Base-by-base conservation (phyloP, 2,113 vertebrate species). In the Nycticebus coucang region DNA sequence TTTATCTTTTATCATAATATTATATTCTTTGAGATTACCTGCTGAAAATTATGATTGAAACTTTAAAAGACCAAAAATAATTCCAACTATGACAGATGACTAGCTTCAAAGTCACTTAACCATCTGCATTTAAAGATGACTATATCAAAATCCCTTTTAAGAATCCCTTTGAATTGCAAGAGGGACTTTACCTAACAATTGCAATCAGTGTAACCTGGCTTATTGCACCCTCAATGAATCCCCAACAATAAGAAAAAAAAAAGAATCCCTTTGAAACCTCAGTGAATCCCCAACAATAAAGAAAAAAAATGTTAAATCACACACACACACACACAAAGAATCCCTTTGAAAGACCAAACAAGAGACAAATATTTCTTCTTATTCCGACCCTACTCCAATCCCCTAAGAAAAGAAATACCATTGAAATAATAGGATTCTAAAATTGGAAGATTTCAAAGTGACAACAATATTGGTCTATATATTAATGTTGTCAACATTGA, bases 141-240 rank as follows among this genome's bases (percentile, higher is more conserved):
- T 22, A n/a, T 84, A 81, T 92, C 18, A 72, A 82, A 96, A 89
- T 60, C 11, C 15, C 79, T 79, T 66, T 21, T 45, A 80, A 89
- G 94, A 93, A 50, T 50, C 45, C 45, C 45, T 50, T 93, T 97
- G 78, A 92, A 87, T n/a, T n/a, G n/a, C n/a, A n/a, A n/a, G n/a
- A n/a, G n/a, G n/a, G n/a, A n/a, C n/a, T n/a, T n/a, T n/a, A n/a
- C n/a, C n/a, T n/a, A n/a, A n/a, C n/a, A n/a, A n/a, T n/a, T n/a
- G n/a, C n/a, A n/a, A n/a, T n/a, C n/a, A n/a, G n/a, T n/a, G n/a
- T n/a, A n/a, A n/a, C n/a, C n/a, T n/a, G n/a, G n/a, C n/a, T n/a
- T n/a, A n/a, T n/a, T n/a, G n/a, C n/a, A n/a, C n/a, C n/a, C n/a
- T n/a, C n/a, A n/a, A n/a, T n/a, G n/a, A n/a, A n/a, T n/a, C n/a